Base-by-base conservation (phyloP, 2,113 vertebrate species). In the Ceyx margarethae region DNA sequence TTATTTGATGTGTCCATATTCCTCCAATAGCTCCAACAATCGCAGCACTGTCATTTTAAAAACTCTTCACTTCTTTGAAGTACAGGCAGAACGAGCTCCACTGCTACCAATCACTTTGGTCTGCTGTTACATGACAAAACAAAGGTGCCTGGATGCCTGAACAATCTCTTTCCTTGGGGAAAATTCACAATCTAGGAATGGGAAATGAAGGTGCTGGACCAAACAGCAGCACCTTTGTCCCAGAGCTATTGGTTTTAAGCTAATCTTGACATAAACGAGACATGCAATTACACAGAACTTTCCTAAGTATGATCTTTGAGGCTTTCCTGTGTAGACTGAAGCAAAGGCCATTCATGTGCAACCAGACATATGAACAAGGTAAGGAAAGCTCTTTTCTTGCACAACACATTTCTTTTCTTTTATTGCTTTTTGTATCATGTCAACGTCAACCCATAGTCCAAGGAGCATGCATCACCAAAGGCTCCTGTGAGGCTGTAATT, bases 311-410 rank as follows among this genome's bases (percentile, higher is more conserved):
- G 33, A 16, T 67, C 25, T 62, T 51, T 25, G 46, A 60, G 43
- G 20, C 60, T 65, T 33, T 37, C 33, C 60, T 21, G 9, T 31
- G 56, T 33, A 1, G 0, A 22, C 56, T 60, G 72, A 51, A 56
- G 79, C 51, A 28, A 40, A 80, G 56, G 20, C 18, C 1, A 1
- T 25, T 75, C 58, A 15, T 0, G 0, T 18, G 43, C 25, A 13
- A 23, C 54, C 26, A 4, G 9, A 0, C 6, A 21, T 2, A 4
- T n/a, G 37, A 37, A 26, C 5, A 6, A 60, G 53, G 42, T 53
- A 42, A 93, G 61, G 56, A 75, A 75, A 85, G 51, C 16, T 6
- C 1, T 22, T 40, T 46, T 45, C 42, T 17, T 43, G 51, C 77
- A 56, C 35, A 35, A 17, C 8, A 3, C 4, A 0, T 23, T 40